Percentiles rank a stretch among this genome's conserved stretches.
These are phyloP conservation scores for Pelobates cultripes DNA, from an alignment of 2,797 vertebrate species.

Conservation along the genomic window DNA sequence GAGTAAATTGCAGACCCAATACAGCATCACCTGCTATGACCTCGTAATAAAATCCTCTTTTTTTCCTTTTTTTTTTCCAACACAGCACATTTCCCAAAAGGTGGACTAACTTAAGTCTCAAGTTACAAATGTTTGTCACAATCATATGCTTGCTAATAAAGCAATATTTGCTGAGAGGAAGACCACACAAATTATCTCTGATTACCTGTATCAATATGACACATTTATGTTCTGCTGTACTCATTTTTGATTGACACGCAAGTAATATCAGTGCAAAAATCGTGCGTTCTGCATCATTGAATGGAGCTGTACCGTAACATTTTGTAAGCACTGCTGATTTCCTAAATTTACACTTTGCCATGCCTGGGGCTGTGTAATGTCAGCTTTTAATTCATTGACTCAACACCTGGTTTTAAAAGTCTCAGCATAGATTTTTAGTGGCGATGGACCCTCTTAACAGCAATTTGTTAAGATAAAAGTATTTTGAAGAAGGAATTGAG, in stretches of 20 bases:
- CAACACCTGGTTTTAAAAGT: not conserved
- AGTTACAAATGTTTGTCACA: too few relatives aligned
- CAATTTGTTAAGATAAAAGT: not conserved
- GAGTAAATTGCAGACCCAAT: too few relatives aligned
- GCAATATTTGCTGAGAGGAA: not conserved
- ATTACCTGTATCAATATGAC: slow-evolving; percentile 6
- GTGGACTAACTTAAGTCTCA: too few relatives aligned
- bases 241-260: not conserved
- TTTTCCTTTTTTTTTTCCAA: not conserved
- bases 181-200: not conserved
- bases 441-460: not conserved
- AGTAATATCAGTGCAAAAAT: not conserved
- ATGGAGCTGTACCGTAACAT: not conserved
- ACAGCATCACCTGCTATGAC: too few relatives aligned
- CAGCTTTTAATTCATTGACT: not conserved
- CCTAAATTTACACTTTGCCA: not conserved
- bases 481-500: too few relatives aligned
- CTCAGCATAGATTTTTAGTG: not conserved
- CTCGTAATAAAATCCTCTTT: not conserved
- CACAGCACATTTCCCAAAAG: not conserved
- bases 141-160: not conserved
- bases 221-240: slow-evolving; percentile 13
- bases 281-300: not conserved
- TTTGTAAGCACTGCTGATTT: slow-evolving; percentile 17
- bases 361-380: not conserved